These are phyloP conservation scores for Diplosoma virens DNA, from an alignment of 23 tunicate species.

Conservation along the genomic window DNA sequence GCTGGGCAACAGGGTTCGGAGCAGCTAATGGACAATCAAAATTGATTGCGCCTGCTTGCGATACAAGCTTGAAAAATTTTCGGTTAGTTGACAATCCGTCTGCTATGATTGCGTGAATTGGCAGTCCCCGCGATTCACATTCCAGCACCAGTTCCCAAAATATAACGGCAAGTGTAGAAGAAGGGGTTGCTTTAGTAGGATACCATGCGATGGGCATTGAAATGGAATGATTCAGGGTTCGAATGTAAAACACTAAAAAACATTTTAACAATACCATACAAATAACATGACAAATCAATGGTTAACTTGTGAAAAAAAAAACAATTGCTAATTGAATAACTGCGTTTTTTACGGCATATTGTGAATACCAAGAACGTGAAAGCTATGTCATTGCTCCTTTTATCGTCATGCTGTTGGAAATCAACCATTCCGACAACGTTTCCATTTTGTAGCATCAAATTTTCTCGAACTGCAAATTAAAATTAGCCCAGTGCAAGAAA, in stretches of 20 bases:
- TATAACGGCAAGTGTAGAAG: background rate
- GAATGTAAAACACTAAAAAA: conserved; percentile 30
- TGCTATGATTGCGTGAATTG: conserved; percentile 24
- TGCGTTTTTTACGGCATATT: no score
- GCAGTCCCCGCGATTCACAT: conserved; percentile 21
- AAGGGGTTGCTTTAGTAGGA: conserved; percentile 22
- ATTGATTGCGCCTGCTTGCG: background rate
- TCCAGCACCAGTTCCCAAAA: conserved; percentile 30
- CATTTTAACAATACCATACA: no score
- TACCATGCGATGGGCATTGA: conserved; percentile 29
- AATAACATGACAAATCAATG: no score
- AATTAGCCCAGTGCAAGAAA: no score
- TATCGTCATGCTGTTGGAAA: no score
- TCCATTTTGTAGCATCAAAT: no score
- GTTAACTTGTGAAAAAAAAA: no score
- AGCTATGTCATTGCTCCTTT: no score
- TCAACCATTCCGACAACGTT: no score
- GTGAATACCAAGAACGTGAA: no score
- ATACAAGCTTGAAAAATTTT: conserved; percentile 36
- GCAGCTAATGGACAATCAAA: background rate
- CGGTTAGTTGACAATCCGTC: conserved; percentile 31
- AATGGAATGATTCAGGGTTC: background rate
- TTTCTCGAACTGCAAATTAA: no score
- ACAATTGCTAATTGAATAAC: no score
- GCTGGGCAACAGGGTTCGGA: background rate